A percentile compares a stretch with the other conserved stretches of the same genome.
Evolutionary conservation across 2,888 invertebrate genomes (phyloP).

Genomic region (Xestia xanthographa): DNA sequence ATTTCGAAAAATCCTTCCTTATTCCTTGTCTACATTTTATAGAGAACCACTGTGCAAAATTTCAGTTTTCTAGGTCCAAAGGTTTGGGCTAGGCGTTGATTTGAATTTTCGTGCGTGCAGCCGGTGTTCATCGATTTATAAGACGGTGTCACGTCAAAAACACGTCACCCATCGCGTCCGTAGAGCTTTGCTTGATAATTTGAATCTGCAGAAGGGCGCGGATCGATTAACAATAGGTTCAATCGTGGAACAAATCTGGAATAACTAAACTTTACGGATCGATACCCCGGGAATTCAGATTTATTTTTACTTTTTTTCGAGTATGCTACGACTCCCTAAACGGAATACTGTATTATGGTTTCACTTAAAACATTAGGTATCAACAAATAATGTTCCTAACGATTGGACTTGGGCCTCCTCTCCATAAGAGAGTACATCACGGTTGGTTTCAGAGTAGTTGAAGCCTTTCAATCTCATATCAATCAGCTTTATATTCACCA

Average conservation of each 20-base stretch:
- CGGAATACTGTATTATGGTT: not conserved
- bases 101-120: too few relatives aligned
- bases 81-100: too few relatives aligned
- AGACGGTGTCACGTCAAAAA: too few relatives aligned
- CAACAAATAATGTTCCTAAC: not conserved
- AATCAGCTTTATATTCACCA: not conserved
- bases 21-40: too few relatives aligned
- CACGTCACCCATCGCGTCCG: not conserved
- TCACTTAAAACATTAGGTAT: not conserved
- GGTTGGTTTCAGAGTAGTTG: not conserved
- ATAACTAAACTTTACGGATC: constrained; percentile 1
- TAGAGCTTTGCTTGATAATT: not conserved
- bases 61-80: too few relatives aligned
- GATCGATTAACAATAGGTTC: not conserved
- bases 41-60: too few relatives aligned
- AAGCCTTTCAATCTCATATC: not conserved
- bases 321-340: not conserved
- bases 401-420: too few relatives aligned
- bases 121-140: too few relatives aligned
- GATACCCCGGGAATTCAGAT: not conserved
- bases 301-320: constrained; percentile 9
- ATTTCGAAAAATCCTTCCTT: too few relatives aligned
- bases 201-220: not conserved
- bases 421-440: not conserved
- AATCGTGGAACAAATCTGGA: constrained; percentile 1